Evolutionary conservation across 30 jellyfish, hydroid and myxozoan species (phyloP).

Genomic region (Chironex yamaguchii): DNA sequence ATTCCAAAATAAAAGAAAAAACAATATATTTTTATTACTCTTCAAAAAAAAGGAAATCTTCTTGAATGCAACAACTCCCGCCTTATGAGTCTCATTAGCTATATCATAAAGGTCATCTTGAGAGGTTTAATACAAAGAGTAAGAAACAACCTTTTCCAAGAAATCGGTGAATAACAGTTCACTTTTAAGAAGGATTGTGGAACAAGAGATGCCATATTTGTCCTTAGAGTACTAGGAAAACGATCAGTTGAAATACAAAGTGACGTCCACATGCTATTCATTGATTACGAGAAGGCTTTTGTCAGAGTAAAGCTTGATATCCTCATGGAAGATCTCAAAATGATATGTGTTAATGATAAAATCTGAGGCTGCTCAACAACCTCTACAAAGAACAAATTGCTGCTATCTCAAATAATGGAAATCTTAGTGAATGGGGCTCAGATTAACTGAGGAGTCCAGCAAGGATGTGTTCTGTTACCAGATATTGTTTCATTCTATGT

Average conservation of each 20-base stretch:
- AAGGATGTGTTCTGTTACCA: too few relatives aligned
- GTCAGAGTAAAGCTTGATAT: conserved; percentile 13
- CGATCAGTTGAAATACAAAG: conserved; percentile 3
- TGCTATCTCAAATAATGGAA: too few relatives aligned
- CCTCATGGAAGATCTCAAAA: neutral
- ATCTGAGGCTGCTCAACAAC: conserved; percentile 16
- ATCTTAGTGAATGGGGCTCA: too few relatives aligned
- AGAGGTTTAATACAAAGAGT: conserved; percentile 9
- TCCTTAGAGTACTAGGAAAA: conserved; percentile 1
- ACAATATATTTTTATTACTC: conserved; percentile 11
- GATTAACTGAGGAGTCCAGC: too few relatives aligned
- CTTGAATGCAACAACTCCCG: conserved; percentile 4
- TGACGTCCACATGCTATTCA: conserved; percentile 3
- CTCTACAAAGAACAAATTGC: conserved; percentile 30
- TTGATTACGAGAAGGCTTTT: conserved; percentile 20
- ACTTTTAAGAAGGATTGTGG: conserved; percentile 4
- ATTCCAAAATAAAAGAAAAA: too few relatives aligned
- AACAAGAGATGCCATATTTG: conserved; percentile 10
- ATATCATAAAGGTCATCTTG: conserved; percentile 9
- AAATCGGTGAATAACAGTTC: conserved; percentile 16
- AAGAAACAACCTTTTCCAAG: conserved; percentile 1
- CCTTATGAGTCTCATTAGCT: conserved; percentile 27
- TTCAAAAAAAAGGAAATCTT: conserved; percentile 21
- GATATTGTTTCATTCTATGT: too few relatives aligned
- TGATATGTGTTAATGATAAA: conserved; percentile 6